Conservation (phyloP, 2,888 invertebrate species). For the Cecidostiba fungosa region DNA sequence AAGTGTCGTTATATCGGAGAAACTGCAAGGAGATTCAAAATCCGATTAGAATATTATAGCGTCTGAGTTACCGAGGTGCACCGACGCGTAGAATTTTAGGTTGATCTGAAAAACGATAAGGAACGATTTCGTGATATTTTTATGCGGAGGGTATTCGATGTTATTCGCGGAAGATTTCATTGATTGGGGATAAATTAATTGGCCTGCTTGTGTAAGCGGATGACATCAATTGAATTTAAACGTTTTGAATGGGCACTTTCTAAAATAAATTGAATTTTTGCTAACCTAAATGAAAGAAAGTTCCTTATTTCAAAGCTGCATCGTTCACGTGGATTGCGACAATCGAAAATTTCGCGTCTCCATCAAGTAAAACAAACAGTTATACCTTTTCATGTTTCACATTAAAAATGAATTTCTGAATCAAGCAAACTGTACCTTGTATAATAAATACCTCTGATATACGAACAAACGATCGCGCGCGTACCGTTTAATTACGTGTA, state of each 20-base stretch:
- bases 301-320: neutral
- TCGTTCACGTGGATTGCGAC: neutral
- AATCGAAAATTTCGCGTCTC: no score
- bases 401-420: no score
- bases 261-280: neutral
- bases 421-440: no score
- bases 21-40: conserved; percentile 45
- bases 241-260: neutral
- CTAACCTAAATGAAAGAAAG: no score
- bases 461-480: neutral
- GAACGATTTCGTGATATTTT: conserved; percentile 1
- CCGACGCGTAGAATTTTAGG: conserved; percentile 37
- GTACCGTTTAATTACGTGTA: conserved; percentile 30
- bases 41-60: conserved; percentile 49
- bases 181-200: conserved; percentile 24
- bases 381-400: no score
- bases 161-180: neutral
- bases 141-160: neutral
- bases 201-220: neutral
- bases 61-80: conserved; percentile 36
- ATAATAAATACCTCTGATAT: no score
- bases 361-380: no score
- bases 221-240: neutral
- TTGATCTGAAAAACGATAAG: conserved; percentile 9
- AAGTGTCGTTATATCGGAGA: conserved; percentile 45